Conservation (phyloP, 2,797 vertebrate genomes). For the Phaenicophaeus curvirostris region DNA sequence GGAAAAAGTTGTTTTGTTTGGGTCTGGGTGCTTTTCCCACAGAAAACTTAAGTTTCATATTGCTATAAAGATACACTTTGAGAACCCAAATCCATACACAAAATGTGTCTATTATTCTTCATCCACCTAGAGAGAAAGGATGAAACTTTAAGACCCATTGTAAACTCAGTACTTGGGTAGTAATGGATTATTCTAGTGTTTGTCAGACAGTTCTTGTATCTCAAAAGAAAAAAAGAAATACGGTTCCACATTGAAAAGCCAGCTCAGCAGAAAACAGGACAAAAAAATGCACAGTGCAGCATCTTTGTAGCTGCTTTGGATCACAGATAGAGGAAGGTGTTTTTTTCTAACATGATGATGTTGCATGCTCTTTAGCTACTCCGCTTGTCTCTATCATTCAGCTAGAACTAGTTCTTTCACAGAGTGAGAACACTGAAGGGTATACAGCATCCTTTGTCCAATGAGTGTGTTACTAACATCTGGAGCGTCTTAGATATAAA, state of each 20-base stretch:
- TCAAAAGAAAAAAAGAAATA: background rate
- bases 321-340: background rate
- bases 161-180: background rate
- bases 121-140: background rate
- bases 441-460: background rate
- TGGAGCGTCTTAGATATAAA: background rate
- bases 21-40: no score
- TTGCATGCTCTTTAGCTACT: background rate
- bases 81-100: background rate
- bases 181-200: background rate
- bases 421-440: background rate
- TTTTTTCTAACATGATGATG: background rate
- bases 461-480: background rate
- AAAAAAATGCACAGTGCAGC: rapidly evolving
- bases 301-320: background rate
- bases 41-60: background rate
- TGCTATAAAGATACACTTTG: background rate
- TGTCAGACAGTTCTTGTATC: background rate
- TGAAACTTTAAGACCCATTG: background rate
- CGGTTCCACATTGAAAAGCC: background rate
- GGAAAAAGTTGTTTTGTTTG: background rate
- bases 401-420: background rate
- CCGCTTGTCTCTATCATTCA: background rate
- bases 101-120: background rate
- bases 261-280: background rate